Evolutionary conservation across 2,797 vertebrate species (phyloP).

Genomic region (Epinephelus malabaricus): DNA sequence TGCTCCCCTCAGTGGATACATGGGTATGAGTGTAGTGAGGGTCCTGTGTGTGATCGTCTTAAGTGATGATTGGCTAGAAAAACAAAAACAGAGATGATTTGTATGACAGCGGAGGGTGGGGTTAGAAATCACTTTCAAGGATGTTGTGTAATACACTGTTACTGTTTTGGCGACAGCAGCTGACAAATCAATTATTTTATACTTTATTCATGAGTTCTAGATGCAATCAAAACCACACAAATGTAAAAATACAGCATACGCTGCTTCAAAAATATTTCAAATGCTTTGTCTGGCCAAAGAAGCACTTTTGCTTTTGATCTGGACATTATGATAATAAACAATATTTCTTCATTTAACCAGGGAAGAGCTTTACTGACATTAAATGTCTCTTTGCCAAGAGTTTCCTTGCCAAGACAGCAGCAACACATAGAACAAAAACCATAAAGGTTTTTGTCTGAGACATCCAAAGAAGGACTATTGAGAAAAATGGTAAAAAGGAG

Average conservation of each 20-base stretch:
- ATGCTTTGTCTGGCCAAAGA: neutral
- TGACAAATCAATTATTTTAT: neutral
- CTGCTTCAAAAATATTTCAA: neutral
- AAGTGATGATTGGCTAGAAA: slow-evolving; percentile 40
- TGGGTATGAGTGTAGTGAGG: slow-evolving; percentile 35
- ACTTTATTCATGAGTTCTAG: neutral
- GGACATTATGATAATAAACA: neutral
- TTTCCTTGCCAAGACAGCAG: neutral
- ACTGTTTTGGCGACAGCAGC: neutral
- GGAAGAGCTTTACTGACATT: too few relatives aligned
- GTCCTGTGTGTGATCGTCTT: slow-evolving; percentile 29
- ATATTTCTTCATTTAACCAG: neutral
- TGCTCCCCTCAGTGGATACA: slow-evolving; percentile 56
- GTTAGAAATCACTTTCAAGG: slow-evolving; percentile 27
- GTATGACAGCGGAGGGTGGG: neutral
- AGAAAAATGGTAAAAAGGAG: neutral
- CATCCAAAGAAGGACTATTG: neutral
- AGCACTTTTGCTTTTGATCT: neutral
- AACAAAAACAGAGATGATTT: slow-evolving; percentile 31
- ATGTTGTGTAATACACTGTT: neutral
- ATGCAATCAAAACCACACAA: neutral
- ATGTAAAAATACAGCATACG: neutral
- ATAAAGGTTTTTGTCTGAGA: neutral
- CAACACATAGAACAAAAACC: neutral
- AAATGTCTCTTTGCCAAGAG: neutral